These are phyloP conservation scores for Physeter macrocephalus DNA, from an alignment of 2,113 vertebrate genomes.

Conservation along the genomic window DNA sequence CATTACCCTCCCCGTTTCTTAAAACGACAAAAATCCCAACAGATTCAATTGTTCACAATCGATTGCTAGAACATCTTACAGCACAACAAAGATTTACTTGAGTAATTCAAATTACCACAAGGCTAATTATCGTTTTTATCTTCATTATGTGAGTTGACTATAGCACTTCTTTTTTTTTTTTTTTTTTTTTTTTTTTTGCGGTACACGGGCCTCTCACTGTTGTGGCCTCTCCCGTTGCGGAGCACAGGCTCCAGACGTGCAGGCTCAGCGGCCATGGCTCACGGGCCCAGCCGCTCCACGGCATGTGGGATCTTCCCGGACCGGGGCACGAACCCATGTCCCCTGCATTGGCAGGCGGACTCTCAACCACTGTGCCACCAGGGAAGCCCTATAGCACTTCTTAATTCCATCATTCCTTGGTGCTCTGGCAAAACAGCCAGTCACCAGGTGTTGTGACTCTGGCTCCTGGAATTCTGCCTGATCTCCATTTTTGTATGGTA, in stretches of 20 bases:
- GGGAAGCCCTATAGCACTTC: conserved; percentile 40
- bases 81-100: conserved; percentile 49
- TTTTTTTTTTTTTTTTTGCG: no score
- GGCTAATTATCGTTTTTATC: conserved; percentile 61
- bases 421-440: not conserved
- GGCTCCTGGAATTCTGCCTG: conserved; percentile 38
- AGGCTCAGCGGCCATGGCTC: no score
- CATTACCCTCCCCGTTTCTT: not conserved
- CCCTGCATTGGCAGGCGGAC: no score
- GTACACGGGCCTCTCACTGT: no score
- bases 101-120: conserved; percentile 47
- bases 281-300: no score
- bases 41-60: conserved; percentile 37
- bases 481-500: not conserved
- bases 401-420: conserved; percentile 49
- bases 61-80: conserved; percentile 27
- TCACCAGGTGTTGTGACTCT: conserved; percentile 44
- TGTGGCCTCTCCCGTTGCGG: no score
- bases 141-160: conserved; percentile 65
- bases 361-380: no score
- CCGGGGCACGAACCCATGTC: no score
- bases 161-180: conserved; percentile 50
- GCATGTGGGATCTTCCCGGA: no score
- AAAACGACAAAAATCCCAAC: conserved; percentile 40
- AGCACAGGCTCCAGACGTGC: no score